Conservation (phyloP, 1,140 invertebrate species). For the Drosophila busckii region DNA sequence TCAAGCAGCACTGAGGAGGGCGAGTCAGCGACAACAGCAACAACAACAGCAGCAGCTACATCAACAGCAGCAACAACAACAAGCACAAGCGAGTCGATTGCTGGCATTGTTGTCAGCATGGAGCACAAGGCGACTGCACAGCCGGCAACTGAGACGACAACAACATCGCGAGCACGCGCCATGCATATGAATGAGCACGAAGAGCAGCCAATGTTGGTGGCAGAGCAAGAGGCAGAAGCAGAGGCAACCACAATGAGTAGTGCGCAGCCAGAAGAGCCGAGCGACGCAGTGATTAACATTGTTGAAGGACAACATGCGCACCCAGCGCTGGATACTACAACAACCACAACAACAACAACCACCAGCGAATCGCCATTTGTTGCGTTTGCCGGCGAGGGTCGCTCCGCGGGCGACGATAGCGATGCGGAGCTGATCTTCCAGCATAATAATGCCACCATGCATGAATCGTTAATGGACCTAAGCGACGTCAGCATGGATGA, state of each 20-base stretch:
- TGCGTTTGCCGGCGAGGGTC: slow-evolving; percentile 55
- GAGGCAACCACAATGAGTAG: slow-evolving; percentile 41
- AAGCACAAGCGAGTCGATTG: slow-evolving; percentile 30
- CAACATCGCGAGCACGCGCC: slow-evolving; percentile 68
- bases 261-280: slow-evolving; percentile 18
- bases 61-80: slow-evolving; percentile 10
- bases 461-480: slow-evolving; percentile 80
- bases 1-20: slow-evolving; percentile 65
- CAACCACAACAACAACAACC: slow-evolving; percentile 25
- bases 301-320: slow-evolving; percentile 66
- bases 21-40: slow-evolving; percentile 32
- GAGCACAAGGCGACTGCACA: slow-evolving; percentile 63
- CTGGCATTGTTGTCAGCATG: slow-evolving; percentile 58
- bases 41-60: slow-evolving; percentile 15
- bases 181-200: slow-evolving; percentile 73
- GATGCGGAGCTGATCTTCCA: slow-evolving; percentile 40
- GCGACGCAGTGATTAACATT: slow-evolving; percentile 65
- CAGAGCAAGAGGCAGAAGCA: slow-evolving; percentile 22
- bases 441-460: slow-evolving; percentile 43
- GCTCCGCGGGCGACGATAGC: slow-evolving; percentile 32
- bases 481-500: slow-evolving; percentile 86
- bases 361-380: slow-evolving; percentile 45
- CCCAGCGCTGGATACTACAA: slow-evolving; percentile 18
- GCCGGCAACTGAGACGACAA: slow-evolving; percentile 41
- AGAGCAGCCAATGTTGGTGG: slow-evolving; percentile 1